Base-by-base conservation (phyloP, 1,140 invertebrate genomes). In the Drosophila obscura region DNA sequence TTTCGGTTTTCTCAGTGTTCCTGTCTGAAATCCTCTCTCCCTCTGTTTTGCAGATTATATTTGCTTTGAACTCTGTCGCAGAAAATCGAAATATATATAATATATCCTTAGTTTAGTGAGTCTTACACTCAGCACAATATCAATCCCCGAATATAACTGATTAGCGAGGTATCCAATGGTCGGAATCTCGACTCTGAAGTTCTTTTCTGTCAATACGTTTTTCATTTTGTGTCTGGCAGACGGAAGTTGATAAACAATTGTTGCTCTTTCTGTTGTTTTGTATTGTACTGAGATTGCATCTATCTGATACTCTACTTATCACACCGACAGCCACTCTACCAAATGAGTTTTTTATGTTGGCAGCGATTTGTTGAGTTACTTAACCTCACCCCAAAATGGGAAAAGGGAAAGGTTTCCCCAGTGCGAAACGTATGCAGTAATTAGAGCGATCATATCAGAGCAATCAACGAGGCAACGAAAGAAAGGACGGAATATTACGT, bases 211-310 rank as follows among this genome's bases (percentile, higher is more conserved):
- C 35, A 13, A 11, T 8, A 9, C 13, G n/a, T 22, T 1, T 8
- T 44, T 48, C 13, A 9, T 7, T 31, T 11, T 45, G 19, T 51
- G 5, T 15, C 4, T 51, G 24, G 1, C 41, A 59, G 58, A 19
- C 78, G 73, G 73, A 81, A 73, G 62, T 61, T 82, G 79, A 81
- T 81, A 76, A 82, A 55, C 7, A 28, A 16, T 49, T 26, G 19
- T 64, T 69, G 41, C 41, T 53, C 7, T 22, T 51, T 22, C n/a
- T 45, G n/a, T 16, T 65, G 28, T n/a, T 44, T 41, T 64, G 31
- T 43, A 39, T 39, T 65, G 55, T n/a, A 8, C 19, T 48, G 41
- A 58, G 62, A 66, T 81, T 65, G 51, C 22, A 11, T 46, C 53
- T 81, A 77, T 82, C 73, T 67, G 58, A 43, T 53, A 44, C 57